phyloP scores from a whole-genome alignment of 2,888 invertebrate genomes.

The Punctoribates punctum region DNA sequence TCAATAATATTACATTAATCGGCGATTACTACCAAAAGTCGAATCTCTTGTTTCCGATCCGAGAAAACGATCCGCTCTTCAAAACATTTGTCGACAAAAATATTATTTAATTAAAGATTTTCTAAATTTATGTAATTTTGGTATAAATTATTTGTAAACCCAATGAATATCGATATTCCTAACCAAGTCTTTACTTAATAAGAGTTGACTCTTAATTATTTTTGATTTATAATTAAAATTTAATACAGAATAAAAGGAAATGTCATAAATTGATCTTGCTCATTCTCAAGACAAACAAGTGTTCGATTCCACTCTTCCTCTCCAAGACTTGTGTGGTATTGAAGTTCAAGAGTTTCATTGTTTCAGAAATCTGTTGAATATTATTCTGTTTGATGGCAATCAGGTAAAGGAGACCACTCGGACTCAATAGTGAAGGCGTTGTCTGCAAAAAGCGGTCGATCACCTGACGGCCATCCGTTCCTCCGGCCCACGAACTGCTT shows the following conservation, averaged over 20 bases:
- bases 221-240: too few species aligned
- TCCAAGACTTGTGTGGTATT: slow-evolving; percentile 63
- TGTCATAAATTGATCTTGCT: background rate
- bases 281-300: slow-evolving; percentile 64
- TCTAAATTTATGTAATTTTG: too few species aligned
- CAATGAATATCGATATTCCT: too few species aligned
- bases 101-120: background rate
- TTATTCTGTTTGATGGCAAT: slow-evolving; percentile 84
- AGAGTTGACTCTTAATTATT: too few species aligned
- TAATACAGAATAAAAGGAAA: too few species aligned
- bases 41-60: slow-evolving; percentile 73
- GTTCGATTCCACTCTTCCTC: slow-evolving; percentile 79
- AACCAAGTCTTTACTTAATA: too few species aligned
- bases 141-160: too few species aligned
- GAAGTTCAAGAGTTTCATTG: slow-evolving; percentile 62
- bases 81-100: background rate
- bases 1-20: slow-evolving; percentile 78
- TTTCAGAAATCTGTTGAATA: slow-evolving; percentile 62
- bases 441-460: slow-evolving; percentile 63
- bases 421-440: slow-evolving; percentile 68
- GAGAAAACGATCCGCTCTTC: slow-evolving; percentile 20
- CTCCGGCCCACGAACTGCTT: slow-evolving; percentile 58
- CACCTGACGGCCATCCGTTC: slow-evolving; percentile 61
- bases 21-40: slow-evolving; percentile 77
- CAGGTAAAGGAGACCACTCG: slow-evolving; percentile 76